Evolutionary conservation across 2,113 vertebrate species (phyloP), one percentile per base, ranked within the genome.

Genomic region (Apodemus speciosus): DNA sequence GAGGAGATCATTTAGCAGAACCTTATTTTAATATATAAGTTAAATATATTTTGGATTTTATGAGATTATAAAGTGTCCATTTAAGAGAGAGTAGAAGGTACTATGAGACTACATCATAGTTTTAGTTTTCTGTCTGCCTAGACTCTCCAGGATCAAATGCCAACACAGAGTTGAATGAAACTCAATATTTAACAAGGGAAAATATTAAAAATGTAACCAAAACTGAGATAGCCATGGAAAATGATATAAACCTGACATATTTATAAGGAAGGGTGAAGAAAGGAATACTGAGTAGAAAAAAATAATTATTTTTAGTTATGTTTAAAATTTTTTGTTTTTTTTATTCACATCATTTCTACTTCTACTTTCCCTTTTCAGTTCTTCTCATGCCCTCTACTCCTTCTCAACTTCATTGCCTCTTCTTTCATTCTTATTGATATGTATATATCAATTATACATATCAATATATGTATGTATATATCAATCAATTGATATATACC

Each of bases 161-260:
- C 62, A 85, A 88, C 21, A 53, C 3, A 72, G 38, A 96, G 66
- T 68, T 88, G 20, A 92, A 92, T 49, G 32, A 83, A 32, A 46
- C 90, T 38, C 1, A 35, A 58, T 49, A 81, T 49, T 68, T 84
- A 73, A 69, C 69, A 38, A 66, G 40, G 0, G 6, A 1, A 77
- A 58, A 58, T 85, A 3, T 68, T 38, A 6, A 66, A 69, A 81
- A 10, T 13, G 40, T 5, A 46, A 10, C 8, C 0, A 30, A 32
- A 88, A 3, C 66, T 16, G 18, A 30, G 77, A 73, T 2, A 40
- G 10, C 18, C 72, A 4, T 16, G 69, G 15, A 62, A 35, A 85
- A n/a, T 56, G 15, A 49, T 49, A 0, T 18, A 88, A 56, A 51
- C 40, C 27, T 92, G 81, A 68, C 9, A 62, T 16, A 40, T 68